Conservation (phyloP, 1,140 invertebrate species). For the Megathymus violae region DNA sequence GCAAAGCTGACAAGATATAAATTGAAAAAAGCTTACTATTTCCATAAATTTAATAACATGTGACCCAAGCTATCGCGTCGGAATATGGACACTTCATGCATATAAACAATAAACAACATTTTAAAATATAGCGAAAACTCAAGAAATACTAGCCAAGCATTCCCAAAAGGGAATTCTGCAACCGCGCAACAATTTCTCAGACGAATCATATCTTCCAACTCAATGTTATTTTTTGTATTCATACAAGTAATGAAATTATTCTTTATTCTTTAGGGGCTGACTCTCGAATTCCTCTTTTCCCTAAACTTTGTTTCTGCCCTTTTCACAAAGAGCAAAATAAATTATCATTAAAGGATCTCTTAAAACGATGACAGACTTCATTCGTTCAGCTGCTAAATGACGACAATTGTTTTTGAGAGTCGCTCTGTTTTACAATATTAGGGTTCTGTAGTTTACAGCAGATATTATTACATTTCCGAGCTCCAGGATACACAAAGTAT, state of each 20-base stretch:
- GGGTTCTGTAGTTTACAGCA: slow-evolving; percentile 23
- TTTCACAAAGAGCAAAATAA: slow-evolving; percentile 36
- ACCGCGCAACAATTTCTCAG: slow-evolving; percentile 2
- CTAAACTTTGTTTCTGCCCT: slow-evolving; percentile 21
- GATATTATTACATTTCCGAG: no score
- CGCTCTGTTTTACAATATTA: slow-evolving; percentile 1
- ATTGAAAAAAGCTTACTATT: no score
- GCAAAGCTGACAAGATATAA: no score
- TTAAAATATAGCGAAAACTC: no score
- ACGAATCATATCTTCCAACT: slow-evolving; percentile 6
- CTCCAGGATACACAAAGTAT: no score
- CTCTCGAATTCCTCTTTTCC: slow-evolving; percentile 16
- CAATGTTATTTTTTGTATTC: slow-evolving; percentile 17
- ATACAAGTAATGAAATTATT: slow-evolving; percentile 23
- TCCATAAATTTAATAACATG: no score
- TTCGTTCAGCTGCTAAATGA: slow-evolving; percentile 27
- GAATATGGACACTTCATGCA: no score
- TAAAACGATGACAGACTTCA: slow-evolving; percentile 31
- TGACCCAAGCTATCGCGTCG: no score
- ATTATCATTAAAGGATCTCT: slow-evolving; percentile 37
- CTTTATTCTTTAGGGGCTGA: slow-evolving; percentile 20
- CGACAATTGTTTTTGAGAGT: slow-evolving; percentile 21
- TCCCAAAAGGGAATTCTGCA: not conserved
- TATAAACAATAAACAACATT: no score
- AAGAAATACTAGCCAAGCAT: not conserved